Evolutionary conservation across 2,797 vertebrate species (phyloP), one percentile per base, ranked within the genome.

Genomic region (Chloroceryle amazona): DNA sequence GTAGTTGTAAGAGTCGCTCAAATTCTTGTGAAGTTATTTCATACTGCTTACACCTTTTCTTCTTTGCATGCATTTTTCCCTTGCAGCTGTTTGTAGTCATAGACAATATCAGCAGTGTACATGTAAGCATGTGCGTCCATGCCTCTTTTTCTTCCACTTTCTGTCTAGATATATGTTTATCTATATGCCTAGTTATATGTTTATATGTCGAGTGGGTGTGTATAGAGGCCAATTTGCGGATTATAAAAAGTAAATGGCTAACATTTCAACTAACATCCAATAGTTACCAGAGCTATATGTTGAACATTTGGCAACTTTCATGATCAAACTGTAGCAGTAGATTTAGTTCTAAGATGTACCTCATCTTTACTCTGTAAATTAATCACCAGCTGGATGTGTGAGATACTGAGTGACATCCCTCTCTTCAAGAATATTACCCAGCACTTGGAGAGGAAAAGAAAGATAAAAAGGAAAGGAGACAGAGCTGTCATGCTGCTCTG

Each of bases 401-500:
- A 92, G 65, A 89, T 84, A 86, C 21, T 44, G 81, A 73, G 33
- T 41, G 73, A 81, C 60, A 57, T 87, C 51, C 22, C 42, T 23
- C 26, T 80, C 81, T 88, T 87, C 65, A 23, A 91, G 80, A 76
- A 86, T 66, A 89, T 90, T 89, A 86, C 72, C 76, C 67, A 67
- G 51, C 28, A 61, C 89, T 97, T 61, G 58, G 74, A 90, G 86
- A 91, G 76, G 39, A 42, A 93, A 96, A 37, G 44, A 55, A 93
- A 76, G 81, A 93, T 89, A 54, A 93, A 90, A 93, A 71, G 57
- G 44, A 70, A 41, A 72, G 42, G 71, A 93, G 82, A 88, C 84
- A 93, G 96, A 87, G 72, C 61, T 96, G 81, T 89, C 92, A 67
- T 82, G 71, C 90, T 94, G 76, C 67, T 94, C 91, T 63, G 70